Evolutionary conservation across 2,797 vertebrate genomes (phyloP).

Genomic region (Thalassophryne amazonica): DNA sequence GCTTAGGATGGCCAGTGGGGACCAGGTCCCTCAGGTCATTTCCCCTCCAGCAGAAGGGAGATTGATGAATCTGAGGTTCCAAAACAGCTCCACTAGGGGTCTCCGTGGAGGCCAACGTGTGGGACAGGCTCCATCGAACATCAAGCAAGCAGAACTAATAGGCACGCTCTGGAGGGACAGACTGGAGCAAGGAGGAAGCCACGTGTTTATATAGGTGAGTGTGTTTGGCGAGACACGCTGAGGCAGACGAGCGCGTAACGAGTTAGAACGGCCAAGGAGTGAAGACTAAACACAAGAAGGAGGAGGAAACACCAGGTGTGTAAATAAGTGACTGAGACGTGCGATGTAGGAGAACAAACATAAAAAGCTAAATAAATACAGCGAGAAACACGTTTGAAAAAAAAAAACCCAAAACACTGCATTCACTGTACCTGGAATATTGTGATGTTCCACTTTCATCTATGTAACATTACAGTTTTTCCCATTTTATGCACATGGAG

Average conservation of each 20-base stretch:
- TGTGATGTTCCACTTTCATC: too few species aligned
- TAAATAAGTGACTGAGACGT: slow-evolving; percentile 1
- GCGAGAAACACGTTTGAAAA: too few species aligned
- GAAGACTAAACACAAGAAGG: not conserved
- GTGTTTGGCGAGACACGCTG: not conserved
- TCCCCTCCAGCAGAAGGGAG: slow-evolving; percentile 53
- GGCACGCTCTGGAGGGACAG: slow-evolving; percentile 47
- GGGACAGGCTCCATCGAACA: slow-evolving; percentile 64
- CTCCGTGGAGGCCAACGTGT: slow-evolving; percentile 39
- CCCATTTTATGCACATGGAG: too few species aligned
- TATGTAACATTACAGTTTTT: too few species aligned
- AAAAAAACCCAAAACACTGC: too few species aligned
- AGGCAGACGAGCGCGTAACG: not conserved
- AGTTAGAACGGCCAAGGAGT: not conserved
- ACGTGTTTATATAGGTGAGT: slow-evolving; percentile 19
- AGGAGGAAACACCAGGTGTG: not conserved
- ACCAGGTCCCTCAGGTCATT: slow-evolving; percentile 42
- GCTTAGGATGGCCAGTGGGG: slow-evolving; percentile 34
- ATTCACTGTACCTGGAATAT: too few species aligned
- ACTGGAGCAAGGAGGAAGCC: slow-evolving; percentile 10
- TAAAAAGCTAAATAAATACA: too few species aligned
- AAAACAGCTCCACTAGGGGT: slow-evolving; percentile 35
- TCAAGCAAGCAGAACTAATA: slow-evolving; percentile 74
- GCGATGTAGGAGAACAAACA: too few species aligned
- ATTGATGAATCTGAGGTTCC: slow-evolving; percentile 67